Conservation (phyloP, 2,113 vertebrate species). For the Petromus typicus region DNA sequence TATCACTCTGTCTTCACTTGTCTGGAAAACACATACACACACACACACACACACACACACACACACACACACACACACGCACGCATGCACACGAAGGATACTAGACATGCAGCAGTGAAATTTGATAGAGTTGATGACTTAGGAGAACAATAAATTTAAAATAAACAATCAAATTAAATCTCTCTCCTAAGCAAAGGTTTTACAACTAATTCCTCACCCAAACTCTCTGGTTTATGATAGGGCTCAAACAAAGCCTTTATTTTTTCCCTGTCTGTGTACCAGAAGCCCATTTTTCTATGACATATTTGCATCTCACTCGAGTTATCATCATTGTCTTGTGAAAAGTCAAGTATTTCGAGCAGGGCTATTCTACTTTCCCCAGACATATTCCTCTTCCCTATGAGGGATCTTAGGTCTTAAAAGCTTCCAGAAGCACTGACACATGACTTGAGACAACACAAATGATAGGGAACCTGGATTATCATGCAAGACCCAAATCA, state of each 20-base stretch:
- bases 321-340: neutral
- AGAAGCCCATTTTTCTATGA: neutral
- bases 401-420: neutral
- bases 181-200: slow-evolving; percentile 1
- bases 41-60: neutral
- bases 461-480: neutral
- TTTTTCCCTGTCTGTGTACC: neutral
- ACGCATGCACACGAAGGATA: neutral
- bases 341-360: slow-evolving; percentile 17
- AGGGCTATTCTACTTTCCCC: neutral
- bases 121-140: neutral
- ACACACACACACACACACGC: neutral
- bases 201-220: neutral
- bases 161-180: slow-evolving; percentile 16
- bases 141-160: slow-evolving; percentile 27
- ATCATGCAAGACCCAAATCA: neutral
- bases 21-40: neutral
- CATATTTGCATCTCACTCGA: neutral
- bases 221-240: neutral
- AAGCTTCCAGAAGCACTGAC: neutral
- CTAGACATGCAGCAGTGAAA: neutral
- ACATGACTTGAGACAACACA: neutral
- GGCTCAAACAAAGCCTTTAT: neutral
- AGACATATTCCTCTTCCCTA: neutral
- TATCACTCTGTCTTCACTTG: neutral